Conservation (phyloP, 2,888 invertebrate species). For the Parnassius apollo region DNA sequence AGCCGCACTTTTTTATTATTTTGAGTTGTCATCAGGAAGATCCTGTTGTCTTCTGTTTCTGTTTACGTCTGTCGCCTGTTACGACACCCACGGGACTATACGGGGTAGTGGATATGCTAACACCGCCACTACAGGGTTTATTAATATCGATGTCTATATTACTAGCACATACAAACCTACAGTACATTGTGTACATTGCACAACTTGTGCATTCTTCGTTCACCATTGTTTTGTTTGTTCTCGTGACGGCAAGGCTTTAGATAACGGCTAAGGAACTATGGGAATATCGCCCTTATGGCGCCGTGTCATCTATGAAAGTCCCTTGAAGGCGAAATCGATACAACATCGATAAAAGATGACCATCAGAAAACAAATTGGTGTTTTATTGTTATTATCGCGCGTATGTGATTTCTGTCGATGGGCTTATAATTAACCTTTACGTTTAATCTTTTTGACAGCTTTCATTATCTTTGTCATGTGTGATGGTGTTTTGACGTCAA, state of each 20-base stretch:
- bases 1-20: too few species aligned
- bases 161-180: slow-evolving; percentile 40
- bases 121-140: too few species aligned
- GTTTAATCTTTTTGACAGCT: background rate
- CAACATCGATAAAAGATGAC: background rate
- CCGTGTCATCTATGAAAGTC: background rate
- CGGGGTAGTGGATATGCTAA: too few species aligned
- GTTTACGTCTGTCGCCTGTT: too few species aligned
- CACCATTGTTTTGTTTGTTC: slow-evolving; percentile 8
- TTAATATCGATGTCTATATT: slow-evolving; percentile 51
- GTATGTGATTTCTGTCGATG: background rate
- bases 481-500: too few species aligned
- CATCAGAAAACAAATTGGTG: slow-evolving; percentile 1
- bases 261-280: background rate
- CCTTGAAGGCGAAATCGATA: background rate
- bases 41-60: too few species aligned
- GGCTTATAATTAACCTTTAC: background rate
- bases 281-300: background rate
- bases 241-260: background rate
- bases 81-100: too few species aligned
- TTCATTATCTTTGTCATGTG: background rate
- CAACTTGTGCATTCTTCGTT: slow-evolving; percentile 8
- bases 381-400: slow-evolving; percentile 9
- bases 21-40: too few species aligned
- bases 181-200: slow-evolving; percentile 30